Evolutionary conservation across 2,888 invertebrate genomes (phyloP).

Genomic region (Pterostichus niger): DNA sequence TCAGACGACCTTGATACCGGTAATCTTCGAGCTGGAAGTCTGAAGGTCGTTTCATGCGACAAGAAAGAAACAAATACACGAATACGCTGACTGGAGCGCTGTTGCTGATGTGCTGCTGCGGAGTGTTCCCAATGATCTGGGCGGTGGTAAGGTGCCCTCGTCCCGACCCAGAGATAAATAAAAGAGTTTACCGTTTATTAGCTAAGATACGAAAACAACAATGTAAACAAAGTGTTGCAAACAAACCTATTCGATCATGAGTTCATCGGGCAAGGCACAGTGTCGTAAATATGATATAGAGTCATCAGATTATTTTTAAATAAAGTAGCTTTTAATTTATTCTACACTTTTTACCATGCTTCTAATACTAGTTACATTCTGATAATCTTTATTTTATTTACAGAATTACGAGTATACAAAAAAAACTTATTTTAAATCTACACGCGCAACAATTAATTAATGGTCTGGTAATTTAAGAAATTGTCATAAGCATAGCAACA

Average conservation of each 20-base stretch:
- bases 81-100: background rate
- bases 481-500: too few relatives aligned
- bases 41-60: conserved; percentile 54
- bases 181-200: conserved; percentile 6
- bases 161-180: background rate
- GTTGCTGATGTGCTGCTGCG: background rate
- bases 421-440: too few relatives aligned
- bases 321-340: too few relatives aligned
- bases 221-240: conserved; percentile 5
- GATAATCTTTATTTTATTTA: too few relatives aligned
- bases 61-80: conserved; percentile 41
- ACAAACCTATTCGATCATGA: background rate
- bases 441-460: too few relatives aligned
- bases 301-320: background rate
- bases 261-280: too few relatives aligned
- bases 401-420: too few relatives aligned
- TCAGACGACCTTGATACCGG: conserved; percentile 58
- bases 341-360: too few relatives aligned
- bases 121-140: background rate
- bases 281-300: too few relatives aligned
- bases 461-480: too few relatives aligned
- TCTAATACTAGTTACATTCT: too few relatives aligned
- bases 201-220: background rate
- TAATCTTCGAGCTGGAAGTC: conserved; percentile 54
- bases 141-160: conserved; percentile 14